phyloP scores from a whole-genome alignment of 2,888 invertebrate genomes.

The Sympetrum striolatum region DNA sequence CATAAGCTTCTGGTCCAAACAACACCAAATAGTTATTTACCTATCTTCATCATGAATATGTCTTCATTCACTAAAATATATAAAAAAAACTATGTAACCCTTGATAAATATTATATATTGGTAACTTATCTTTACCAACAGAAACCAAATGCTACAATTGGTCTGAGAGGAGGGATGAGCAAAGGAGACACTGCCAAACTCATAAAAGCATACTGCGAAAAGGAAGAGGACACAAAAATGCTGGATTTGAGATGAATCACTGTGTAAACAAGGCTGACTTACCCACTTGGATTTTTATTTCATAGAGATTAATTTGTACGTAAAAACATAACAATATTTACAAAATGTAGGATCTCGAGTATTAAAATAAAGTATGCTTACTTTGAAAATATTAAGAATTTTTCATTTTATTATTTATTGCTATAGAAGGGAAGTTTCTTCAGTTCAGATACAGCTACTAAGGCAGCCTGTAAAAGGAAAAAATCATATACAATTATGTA shows the following conservation, averaged over 20 bases:
- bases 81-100: too few species aligned
- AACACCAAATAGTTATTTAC: too few species aligned
- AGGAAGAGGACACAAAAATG: not conserved
- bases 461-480: conserved; percentile 11
- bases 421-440: conserved; percentile 27
- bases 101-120: too few species aligned
- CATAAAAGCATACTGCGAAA: not conserved
- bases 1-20: too few species aligned
- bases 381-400: not conserved
- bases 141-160: not conserved
- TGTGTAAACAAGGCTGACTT: not conserved
- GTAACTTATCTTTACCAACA: not conserved
- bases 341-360: not conserved
- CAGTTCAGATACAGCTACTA: conserved; percentile 31
- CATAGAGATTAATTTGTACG: not conserved
- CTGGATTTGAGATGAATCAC: not conserved
- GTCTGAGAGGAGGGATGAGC: not conserved
- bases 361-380: not conserved
- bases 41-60: too few species aligned
- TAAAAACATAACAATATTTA: not conserved
- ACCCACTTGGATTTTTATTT: not conserved
- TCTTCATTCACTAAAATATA: too few species aligned
- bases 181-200: not conserved
- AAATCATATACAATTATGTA: not conserved
- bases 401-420: not conserved